Base-by-base conservation (phyloP, 2,888 invertebrate genomes). In the Galerucella calmariensis region DNA sequence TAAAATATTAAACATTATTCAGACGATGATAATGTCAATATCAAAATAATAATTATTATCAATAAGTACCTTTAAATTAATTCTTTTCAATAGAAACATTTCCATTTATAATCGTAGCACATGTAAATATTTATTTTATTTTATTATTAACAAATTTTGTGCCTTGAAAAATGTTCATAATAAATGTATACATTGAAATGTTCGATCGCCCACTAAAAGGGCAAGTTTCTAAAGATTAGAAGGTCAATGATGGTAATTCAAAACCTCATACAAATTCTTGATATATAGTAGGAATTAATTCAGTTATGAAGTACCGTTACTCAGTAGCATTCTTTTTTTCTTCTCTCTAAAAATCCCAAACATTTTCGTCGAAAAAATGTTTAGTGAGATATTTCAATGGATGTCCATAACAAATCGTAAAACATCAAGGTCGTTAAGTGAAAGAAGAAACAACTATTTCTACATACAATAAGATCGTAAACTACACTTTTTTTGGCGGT, bases 331-430 rank as follows among this genome's bases (percentile, higher is more conserved):
- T 62, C 41, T 35, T 41, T 35, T 41, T 61, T 35, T n/a, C 8
- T 35, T 35, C 8, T 41, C 16, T 61, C 5, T 27, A 27, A 35
- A 59, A 61, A 35, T 35, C 24, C 24, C 27, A 35, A 61, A 35
- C 61, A 61, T 24, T 41, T 62, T 62, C n/a, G 35, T 62, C 14
- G 62, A 71, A 70, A 78, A 80, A 79, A 76, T 81, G 79, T 81
- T 81, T 81, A 80, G 72, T 71, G 79, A 80, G 78, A 75, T 78
- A 77, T 67, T 76, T 76, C 75, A 75, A 76, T 78, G 74, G 76
- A 76, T 78, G 74, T 76, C 76, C 75, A 83, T 79, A 82, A 83
- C 83, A 82, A 82, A 83, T 82, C 82, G 84, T 83, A 84, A 84
- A 84, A 82, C 82, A 81, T 78, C 82, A 83, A 84, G 83, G 84